Evolutionary conservation across 2,113 vertebrate genomes (phyloP), one percentile per base, ranked within the genome.

Genomic region (Callospermophilus lateralis): DNA sequence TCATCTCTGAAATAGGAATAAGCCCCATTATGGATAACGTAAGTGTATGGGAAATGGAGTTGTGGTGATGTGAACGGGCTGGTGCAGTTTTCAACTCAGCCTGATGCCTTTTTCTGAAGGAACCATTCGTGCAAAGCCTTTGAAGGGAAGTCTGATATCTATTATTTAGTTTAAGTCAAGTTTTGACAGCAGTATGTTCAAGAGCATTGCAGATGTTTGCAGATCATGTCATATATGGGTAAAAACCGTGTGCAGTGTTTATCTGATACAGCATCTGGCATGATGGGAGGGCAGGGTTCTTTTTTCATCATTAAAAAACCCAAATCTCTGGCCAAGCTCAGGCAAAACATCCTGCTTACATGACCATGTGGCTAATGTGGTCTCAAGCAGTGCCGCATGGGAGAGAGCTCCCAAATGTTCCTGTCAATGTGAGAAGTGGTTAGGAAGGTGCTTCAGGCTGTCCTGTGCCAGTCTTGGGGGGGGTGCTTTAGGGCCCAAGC

Each of bases 141-240:
- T 55, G 42, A 94, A 93, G 68, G 48, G 26, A 84, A 85, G 39
- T 88, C 85, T 94, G 28, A 88, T 79, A 34, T 83, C 45, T 95
- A 68, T 85, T 84, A 42, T 88, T 92, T 74, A 79, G 28, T 93
- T 89, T 45, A 70, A 74, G 48, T 96, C 67, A 74, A 73, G 26
- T 92, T 95, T 73, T 81, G 80, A 95, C 90, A 95, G 92, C 61
- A 94, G 12, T 92, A 86, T 72, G 42, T 92, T 94, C 58, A 68
- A 77, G 85, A 90, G 76, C 93, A 93, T 86, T 94, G 70, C 68
- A 95, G 88, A 96, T 95, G 80, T 79, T 85, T 79, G 94, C 95
- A 85, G 51, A 83, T 87, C 85, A 17, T 67, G n/a, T 86, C 93
- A 22, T 83, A 74, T 93, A 94, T 97, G 80, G 65, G 67, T 76